Conservation (phyloP, 2,113 vertebrate species). For the Psilopogon haemacephalus region DNA sequence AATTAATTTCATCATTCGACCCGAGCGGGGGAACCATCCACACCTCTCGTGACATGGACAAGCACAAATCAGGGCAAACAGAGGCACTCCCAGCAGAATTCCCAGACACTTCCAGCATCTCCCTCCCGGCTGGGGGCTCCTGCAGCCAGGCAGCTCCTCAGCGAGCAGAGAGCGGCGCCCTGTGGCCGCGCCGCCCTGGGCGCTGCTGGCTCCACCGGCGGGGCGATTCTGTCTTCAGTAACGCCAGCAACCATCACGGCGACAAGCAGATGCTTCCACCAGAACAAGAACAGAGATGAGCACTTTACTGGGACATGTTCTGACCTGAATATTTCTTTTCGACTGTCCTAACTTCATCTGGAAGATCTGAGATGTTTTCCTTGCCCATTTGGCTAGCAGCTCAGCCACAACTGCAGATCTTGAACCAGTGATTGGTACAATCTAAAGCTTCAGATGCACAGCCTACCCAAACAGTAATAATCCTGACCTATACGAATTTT, state of each 20-base stretch:
- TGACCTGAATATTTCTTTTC: neutral
- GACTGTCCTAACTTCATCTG: neutral
- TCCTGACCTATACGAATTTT: no score
- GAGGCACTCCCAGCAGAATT: accelerated
- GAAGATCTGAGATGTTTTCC: neutral
- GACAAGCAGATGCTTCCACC: neutral
- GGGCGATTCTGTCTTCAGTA: neutral
- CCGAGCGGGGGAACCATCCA: neutral
- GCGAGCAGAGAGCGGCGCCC: slow-evolving; percentile 19
- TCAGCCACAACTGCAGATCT: neutral
- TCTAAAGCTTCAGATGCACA: neutral
- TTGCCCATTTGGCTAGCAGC: neutral
- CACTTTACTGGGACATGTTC: neutral
- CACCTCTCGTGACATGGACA: neutral
- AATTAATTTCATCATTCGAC: neutral
- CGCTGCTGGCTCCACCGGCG: accelerated
- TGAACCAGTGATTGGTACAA: neutral
- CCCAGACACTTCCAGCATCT: no score
- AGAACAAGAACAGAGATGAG: neutral
- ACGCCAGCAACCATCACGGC: neutral
- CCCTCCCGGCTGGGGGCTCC: neutral
- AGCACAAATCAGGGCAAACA: neutral
- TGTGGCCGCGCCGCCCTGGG: neutral
- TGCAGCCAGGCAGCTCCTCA: neutral
- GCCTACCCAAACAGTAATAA: neutral